Conservation (phyloP, 2,113 vertebrate species). For the Rhineura floridana region DNA sequence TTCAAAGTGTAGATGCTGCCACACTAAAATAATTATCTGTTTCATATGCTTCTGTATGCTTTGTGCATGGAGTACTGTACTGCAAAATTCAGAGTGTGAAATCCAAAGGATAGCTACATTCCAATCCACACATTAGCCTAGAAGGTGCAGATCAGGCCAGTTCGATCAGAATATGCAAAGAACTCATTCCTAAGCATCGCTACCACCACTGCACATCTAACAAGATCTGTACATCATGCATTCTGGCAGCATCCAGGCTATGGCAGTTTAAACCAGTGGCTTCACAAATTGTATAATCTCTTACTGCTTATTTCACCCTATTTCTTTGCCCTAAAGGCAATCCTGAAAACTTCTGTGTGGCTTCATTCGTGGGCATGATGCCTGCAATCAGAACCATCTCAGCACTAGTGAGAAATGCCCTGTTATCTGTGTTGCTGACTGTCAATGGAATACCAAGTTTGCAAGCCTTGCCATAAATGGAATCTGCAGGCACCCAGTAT, state of each 20-base stretch:
- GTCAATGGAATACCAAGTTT: conserved; percentile 67
- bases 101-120: too few relatives aligned
- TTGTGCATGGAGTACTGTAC: too few relatives aligned
- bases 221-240: neutral
- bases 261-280: neutral
- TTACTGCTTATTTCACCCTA: neutral
- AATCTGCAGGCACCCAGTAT: conserved; percentile 46
- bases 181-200: neutral
- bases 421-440: conserved; percentile 30
- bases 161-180: neutral
- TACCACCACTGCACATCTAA: neutral
- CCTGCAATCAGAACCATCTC: neutral
- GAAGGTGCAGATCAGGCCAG: neutral
- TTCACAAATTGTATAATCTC: neutral
- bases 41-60: neutral
- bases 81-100: neutral
- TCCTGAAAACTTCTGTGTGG: neutral
- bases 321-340: neutral
- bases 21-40: too few relatives aligned
- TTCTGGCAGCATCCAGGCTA: fast-evolving
- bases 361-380: neutral
- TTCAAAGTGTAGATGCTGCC: too few relatives aligned
- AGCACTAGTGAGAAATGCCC: conserved; percentile 36
- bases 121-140: neutral
- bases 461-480: conserved; percentile 62